Conservation (phyloP, 2,888 invertebrate species). For the Caenorhabditis sp. region DNA sequence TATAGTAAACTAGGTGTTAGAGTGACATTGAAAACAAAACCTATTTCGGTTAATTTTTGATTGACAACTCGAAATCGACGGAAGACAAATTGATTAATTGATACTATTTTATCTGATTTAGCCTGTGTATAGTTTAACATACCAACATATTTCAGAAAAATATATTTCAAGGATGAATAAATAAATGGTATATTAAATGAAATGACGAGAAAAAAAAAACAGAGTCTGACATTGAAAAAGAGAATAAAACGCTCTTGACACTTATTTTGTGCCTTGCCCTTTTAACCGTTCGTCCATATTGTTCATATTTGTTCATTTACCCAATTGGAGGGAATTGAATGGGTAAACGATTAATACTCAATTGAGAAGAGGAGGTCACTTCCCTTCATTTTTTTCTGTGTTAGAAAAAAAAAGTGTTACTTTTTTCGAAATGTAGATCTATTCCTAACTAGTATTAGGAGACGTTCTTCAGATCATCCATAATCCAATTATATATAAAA, state of each 20-base stretch:
- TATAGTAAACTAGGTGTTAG: not conserved
- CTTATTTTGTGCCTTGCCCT: not conserved
- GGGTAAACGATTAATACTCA: not conserved
- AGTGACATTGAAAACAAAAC: not conserved
- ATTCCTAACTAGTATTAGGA: no score
- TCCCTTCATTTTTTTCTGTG: not conserved
- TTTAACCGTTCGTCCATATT: not conserved
- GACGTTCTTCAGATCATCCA: no score
- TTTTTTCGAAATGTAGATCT: no score
- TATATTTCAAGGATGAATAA: not conserved
- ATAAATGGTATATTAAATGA: not conserved
- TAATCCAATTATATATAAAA: no score
- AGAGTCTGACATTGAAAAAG: not conserved
- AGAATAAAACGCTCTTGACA: not conserved
- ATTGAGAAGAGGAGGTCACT: not conserved
- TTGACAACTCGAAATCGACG: not conserved
- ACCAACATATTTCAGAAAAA: not conserved
- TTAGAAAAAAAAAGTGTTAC: no score
- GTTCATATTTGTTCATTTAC: not conserved
- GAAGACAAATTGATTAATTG: conserved; percentile 3
- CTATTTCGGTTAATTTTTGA: not conserved
- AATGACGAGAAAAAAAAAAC: not conserved
- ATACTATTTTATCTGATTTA: not conserved
- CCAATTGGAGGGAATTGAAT: not conserved
- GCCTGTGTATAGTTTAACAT: not conserved